Conservation (phyloP, 1,140 invertebrate species). For the Cydia fagiglandana region DNA sequence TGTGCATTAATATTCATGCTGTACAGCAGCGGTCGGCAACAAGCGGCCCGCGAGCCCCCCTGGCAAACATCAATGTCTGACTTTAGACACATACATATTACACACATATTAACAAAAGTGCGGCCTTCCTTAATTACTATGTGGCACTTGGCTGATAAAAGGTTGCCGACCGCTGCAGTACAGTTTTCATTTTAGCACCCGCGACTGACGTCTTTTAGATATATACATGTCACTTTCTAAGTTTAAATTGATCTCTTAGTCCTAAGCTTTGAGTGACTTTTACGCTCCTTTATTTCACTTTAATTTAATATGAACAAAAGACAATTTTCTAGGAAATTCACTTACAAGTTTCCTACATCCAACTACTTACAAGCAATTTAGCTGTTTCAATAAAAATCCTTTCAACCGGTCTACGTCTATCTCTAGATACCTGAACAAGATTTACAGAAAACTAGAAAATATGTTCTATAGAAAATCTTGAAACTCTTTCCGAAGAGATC, state of each 20-base stretch:
- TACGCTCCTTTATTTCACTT: not conserved
- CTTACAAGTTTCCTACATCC: conserved; percentile 1
- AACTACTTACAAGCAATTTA: conserved; percentile 5
- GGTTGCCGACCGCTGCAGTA: too few species aligned
- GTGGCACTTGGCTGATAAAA: too few species aligned
- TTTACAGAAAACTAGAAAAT: conserved; percentile 3
- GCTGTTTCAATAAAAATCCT: not conserved
- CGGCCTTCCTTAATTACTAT: too few species aligned
- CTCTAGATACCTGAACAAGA: not conserved
- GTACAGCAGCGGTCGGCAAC: too few species aligned
- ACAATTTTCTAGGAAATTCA: conserved; percentile 2
- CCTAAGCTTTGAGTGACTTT: not conserved
- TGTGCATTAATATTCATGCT: too few species aligned
- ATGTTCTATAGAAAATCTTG: not conserved
- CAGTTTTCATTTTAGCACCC: too few species aligned
- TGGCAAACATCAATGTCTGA: too few species aligned
- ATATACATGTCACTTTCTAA: too few species aligned
- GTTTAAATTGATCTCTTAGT: not conserved
- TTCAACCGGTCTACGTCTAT: not conserved
- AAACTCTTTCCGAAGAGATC: not conserved
- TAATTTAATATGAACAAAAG: not conserved
- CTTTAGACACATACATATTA: too few species aligned
- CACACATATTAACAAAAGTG: too few species aligned
- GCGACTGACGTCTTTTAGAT: too few species aligned
- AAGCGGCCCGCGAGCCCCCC: too few species aligned